Percentiles rank a stretch among this genome's conserved stretches.
These are phyloP conservation scores for Pharmacophagus antenor DNA, from an alignment of 2,888 invertebrate genomes.

Conservation along the genomic window DNA sequence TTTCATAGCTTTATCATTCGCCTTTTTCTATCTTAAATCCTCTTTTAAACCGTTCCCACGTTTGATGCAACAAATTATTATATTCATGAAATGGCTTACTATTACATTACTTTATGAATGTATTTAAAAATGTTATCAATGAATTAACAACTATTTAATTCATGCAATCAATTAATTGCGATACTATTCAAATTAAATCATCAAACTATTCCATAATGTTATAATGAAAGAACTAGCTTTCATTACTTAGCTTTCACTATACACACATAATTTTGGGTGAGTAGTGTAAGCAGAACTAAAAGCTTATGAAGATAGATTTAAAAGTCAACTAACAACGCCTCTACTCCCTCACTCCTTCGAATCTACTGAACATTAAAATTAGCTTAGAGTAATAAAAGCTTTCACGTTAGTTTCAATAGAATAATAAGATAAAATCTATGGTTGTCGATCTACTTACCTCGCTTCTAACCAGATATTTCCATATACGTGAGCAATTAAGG, in stretches of 20 bases:
- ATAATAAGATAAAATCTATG: background rate
- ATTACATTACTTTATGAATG: no score
- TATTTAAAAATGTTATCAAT: no score
- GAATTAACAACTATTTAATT: no score
- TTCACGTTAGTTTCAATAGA: background rate
- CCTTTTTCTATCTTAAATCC: no score
- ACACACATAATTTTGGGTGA: background rate
- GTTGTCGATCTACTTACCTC: background rate
- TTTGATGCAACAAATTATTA: no score
- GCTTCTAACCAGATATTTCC: no score
- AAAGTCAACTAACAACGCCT: background rate
- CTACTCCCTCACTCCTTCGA: background rate
- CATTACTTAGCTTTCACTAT: background rate
- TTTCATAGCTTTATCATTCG: no score
- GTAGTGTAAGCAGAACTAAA: background rate
- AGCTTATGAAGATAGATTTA: slow-evolving; percentile 7
- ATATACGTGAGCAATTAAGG: no score
- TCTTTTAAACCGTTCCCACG: no score
- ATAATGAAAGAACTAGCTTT: background rate
- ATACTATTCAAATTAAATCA: no score
- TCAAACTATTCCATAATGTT: background rate
- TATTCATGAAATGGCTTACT: no score
- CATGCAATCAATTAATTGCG: no score
- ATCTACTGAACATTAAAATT: background rate
- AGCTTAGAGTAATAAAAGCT: background rate